Evolutionary conservation across 2,888 invertebrate species (phyloP).

Genomic region (Temnothorax ravouxi): DNA sequence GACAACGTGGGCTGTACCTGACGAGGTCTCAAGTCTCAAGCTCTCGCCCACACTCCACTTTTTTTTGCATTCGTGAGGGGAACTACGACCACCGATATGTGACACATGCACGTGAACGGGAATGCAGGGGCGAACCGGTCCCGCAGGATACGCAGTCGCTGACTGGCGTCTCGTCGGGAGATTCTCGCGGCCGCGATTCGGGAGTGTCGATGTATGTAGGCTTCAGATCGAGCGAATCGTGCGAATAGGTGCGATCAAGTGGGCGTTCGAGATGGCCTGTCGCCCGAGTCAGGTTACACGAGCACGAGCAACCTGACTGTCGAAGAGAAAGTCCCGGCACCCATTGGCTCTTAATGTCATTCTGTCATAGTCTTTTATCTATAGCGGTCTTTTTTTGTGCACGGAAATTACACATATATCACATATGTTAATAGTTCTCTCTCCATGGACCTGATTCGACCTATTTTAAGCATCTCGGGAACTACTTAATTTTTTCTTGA

Average conservation of each 20-base stretch:
- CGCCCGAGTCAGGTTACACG: conserved; percentile 56
- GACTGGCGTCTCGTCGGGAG: conserved; percentile 32
- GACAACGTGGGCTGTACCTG: conserved; percentile 74
- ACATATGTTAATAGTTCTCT: conserved; percentile 17
- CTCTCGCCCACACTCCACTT: conserved; percentile 76
- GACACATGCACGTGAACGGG: conserved; percentile 68
- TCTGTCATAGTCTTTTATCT: conserved; percentile 39
- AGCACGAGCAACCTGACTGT: conserved; percentile 54
- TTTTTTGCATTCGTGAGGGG: conserved; percentile 68
- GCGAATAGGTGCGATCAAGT: conserved; percentile 58
- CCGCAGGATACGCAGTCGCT: conserved; percentile 60
- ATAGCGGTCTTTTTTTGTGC: not conserved
- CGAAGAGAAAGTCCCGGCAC: conserved; percentile 67
- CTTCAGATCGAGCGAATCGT: conserved; percentile 50
- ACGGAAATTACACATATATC: not conserved
- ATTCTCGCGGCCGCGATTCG: conserved; percentile 58
- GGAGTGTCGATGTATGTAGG: conserved; percentile 42
- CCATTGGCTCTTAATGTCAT: conserved; percentile 59
- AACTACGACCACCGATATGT: conserved; percentile 69
- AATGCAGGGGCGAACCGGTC: conserved; percentile 78
- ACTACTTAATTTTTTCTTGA: not conserved
- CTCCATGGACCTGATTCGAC: no score
- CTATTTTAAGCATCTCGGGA: not conserved
- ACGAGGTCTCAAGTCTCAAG: conserved; percentile 68
- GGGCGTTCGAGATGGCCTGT: conserved; percentile 70